phyloP scores from a whole-genome alignment of 2,113 vertebrate genomes.

The Formicarius rufipectus region DNA sequence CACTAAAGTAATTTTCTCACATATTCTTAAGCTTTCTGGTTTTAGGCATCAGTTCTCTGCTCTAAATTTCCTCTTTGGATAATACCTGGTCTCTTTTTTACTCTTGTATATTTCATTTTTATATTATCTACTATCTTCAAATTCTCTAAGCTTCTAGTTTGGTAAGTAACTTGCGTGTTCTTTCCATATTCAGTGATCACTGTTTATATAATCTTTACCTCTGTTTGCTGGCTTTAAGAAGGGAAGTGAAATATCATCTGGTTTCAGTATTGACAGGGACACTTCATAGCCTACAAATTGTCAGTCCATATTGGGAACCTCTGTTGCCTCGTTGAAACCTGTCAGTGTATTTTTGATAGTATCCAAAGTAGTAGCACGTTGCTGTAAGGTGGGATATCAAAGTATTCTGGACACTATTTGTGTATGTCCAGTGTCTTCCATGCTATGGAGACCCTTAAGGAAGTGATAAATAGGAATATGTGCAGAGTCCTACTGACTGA shows the following conservation, averaged over 20 bases:
- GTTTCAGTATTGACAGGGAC: neutral
- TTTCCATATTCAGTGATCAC: neutral
- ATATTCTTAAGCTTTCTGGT: too few relatives aligned
- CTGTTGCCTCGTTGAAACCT: neutral
- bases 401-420: neutral
- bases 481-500: neutral
- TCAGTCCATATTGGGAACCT: neutral
- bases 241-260: neutral
- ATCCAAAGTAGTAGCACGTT: neutral
- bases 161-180: neutral
- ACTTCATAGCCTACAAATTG: neutral
- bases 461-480: neutral
- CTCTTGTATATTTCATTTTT: neutral
- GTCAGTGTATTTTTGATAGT: neutral
- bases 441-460: neutral
- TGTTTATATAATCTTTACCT: neutral
- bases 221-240: neutral
- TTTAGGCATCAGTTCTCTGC: too few relatives aligned
- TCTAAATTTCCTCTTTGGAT: neutral
- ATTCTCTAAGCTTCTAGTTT: neutral
- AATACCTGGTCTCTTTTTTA: neutral
- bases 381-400: neutral
- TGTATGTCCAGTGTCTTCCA: neutral
- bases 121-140: neutral
- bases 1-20: too few relatives aligned